phyloP scores from a whole-genome alignment of 2,888 invertebrate species.

The Perizoma flavofasciatum region DNA sequence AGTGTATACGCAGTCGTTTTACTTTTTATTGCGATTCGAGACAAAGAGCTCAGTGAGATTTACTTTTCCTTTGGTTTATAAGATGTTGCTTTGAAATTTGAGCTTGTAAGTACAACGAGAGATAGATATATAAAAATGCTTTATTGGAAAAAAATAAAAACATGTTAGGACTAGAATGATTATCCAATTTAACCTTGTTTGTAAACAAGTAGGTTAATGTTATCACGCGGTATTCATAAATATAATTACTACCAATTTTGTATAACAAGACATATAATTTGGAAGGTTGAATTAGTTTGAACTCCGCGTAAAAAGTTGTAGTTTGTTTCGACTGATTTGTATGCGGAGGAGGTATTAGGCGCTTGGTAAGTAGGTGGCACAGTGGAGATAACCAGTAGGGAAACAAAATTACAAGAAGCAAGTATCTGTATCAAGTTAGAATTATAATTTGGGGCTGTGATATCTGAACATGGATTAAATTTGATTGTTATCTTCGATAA shows the following conservation, averaged over 20 bases:
- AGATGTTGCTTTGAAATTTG: conserved; percentile 15
- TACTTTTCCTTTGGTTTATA: conserved; percentile 28
- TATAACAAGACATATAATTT: not conserved
- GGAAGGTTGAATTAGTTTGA: conserved; percentile 10
- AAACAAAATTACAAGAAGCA: not conserved
- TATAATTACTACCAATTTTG: not conserved
- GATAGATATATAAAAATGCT: not conserved
- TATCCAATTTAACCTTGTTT: too few species aligned
- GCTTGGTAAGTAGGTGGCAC: conserved; percentile 2
- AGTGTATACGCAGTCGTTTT: conserved; percentile 24
- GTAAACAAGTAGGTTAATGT: too few species aligned
- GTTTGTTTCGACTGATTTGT: conserved; percentile 25
- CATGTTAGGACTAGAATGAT: too few species aligned
- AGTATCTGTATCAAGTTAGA: too few species aligned
- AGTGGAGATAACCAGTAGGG: conserved; percentile 1
- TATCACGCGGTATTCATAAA: too few species aligned
- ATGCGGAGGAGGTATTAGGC: conserved; percentile 19
- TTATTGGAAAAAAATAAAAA: not conserved
- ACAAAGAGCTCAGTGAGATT: conserved; percentile 27
- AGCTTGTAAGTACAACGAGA: not conserved
- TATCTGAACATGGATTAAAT: too few species aligned
- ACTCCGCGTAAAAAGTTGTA: conserved; percentile 23
- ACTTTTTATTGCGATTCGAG: conserved; percentile 30
- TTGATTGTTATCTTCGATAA: too few species aligned
- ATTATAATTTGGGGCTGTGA: too few species aligned